Base-by-base conservation (phyloP, 2,113 vertebrate species). In the Crotalus tigris region DNA sequence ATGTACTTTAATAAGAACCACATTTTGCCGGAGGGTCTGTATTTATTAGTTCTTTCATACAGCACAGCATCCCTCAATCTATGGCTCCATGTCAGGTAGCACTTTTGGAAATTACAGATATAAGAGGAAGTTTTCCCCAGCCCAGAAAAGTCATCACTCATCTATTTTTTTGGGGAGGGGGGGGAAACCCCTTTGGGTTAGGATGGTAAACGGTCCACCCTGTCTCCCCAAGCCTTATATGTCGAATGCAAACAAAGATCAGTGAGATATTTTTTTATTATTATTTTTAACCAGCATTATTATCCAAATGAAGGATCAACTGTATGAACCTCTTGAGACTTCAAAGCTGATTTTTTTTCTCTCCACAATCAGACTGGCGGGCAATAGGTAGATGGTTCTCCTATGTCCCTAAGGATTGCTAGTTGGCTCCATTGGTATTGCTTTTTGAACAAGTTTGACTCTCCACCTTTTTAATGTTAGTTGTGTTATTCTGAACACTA, bases 11-110 rank as follows among this genome's bases (percentile, higher is more conserved):
- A 92, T 29, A 44, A 81, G 21, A 88, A 11, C 19, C 1, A n/a
- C 92, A 44, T 88, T 93, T 26, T 9, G 88, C 93, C 89, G n/a
- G 11, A 91, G 46, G 91, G 19, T 24, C 46, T 93, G 10, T 49
- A 64, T 87, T 3, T 4, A 13, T 88, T 87, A 89, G 23, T 13
- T 5, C 44, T 86, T 92, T 90, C 93, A 93, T 91, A n/a, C 58
- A 4, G 89, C 91, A 85, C 17, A 92, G 29, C 13, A 44, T 85
- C 81, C 75, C 85, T 58, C 57, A 24, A 53, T 21, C 19, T 88
- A 1, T 6, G 19, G 4, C 54, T 75, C 8, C 59, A 89, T 61
- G 9, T 3, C 61, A 87, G 17, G 29, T 2, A 94, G 57, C 3
- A 0, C 24, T 24, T 92, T 90, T 26, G 75, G 19, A 90, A 88